Conservation (phyloP, 2,113 vertebrate species). For the Pluvianellus socialis region DNA sequence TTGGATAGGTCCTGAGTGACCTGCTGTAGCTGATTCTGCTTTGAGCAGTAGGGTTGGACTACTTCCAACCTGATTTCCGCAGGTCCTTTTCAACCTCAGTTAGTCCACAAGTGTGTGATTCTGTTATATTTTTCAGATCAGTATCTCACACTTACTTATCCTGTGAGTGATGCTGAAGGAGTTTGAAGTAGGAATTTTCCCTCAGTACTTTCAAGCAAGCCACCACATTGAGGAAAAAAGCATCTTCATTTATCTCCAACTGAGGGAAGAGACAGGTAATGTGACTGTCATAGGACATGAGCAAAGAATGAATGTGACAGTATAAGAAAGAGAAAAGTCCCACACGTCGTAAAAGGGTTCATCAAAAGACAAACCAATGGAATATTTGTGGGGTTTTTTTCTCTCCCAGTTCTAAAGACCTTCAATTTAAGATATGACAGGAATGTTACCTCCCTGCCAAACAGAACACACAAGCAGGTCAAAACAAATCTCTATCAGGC, state of each 20-base stretch:
- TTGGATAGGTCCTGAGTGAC: neutral
- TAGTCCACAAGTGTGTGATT: neutral
- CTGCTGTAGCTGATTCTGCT: neutral
- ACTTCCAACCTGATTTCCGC: neutral
- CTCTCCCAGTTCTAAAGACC: neutral
- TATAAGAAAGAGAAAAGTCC: neutral
- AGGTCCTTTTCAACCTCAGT: neutral
- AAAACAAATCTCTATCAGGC: neutral
- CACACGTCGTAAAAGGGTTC: neutral
- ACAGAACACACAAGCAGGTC: neutral
- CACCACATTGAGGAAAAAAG: slow-evolving; percentile 65
- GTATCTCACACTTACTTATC: slow-evolving; percentile 27
- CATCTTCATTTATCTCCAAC: slow-evolving; percentile 60
- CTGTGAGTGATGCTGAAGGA: slow-evolving; percentile 16
- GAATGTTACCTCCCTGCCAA: neutral
- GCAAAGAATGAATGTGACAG: neutral
- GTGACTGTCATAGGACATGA: neutral
- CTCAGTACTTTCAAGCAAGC: slow-evolving; percentile 39
- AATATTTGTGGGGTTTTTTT: neutral
- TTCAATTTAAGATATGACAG: neutral
- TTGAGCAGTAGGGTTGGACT: neutral
- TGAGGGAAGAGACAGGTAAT: slow-evolving; percentile 1
- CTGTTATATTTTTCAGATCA: neutral
- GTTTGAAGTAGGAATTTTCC: slow-evolving; percentile 45
- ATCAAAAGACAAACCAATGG: neutral